Evolutionary conservation across 2,888 invertebrate species (phyloP).

Genomic region (Brenthis daphne): DNA sequence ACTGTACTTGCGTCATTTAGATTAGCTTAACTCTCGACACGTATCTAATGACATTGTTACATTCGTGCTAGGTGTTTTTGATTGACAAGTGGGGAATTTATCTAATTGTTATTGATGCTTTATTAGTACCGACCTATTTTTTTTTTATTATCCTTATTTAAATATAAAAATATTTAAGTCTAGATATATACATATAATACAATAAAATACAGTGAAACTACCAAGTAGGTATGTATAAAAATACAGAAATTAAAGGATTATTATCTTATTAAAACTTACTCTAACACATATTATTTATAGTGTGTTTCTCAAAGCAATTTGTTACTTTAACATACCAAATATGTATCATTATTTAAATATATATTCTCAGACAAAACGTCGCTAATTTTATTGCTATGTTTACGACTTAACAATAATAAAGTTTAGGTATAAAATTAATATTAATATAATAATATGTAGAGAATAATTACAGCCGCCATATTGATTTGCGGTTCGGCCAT

Average conservation of each 20-base stretch:
- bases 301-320: background rate
- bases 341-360: slow-evolving; percentile 19
- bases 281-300: background rate
- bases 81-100: slow-evolving; percentile 60
- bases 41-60: slow-evolving; percentile 59
- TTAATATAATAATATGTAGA: slow-evolving; percentile 44
- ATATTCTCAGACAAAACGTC: slow-evolving; percentile 21
- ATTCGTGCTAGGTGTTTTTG: slow-evolving; percentile 42
- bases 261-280: background rate
- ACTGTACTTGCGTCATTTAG: slow-evolving; percentile 54
- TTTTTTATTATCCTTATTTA: no score
- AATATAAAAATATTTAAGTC: no score
- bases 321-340: slow-evolving; percentile 4
- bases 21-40: slow-evolving; percentile 48
- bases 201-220: no score
- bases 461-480: slow-evolving; percentile 55
- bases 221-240: background rate
- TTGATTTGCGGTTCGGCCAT: slow-evolving; percentile 46
- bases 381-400: slow-evolving; percentile 34
- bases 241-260: background rate
- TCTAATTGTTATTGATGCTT: slow-evolving; percentile 22
- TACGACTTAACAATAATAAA: slow-evolving; percentile 35
- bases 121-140: background rate
- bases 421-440: slow-evolving; percentile 39
- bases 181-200: no score